phyloP scores from a whole-genome alignment of 2,113 vertebrate genomes.

The Carassius gibelio region DNA sequence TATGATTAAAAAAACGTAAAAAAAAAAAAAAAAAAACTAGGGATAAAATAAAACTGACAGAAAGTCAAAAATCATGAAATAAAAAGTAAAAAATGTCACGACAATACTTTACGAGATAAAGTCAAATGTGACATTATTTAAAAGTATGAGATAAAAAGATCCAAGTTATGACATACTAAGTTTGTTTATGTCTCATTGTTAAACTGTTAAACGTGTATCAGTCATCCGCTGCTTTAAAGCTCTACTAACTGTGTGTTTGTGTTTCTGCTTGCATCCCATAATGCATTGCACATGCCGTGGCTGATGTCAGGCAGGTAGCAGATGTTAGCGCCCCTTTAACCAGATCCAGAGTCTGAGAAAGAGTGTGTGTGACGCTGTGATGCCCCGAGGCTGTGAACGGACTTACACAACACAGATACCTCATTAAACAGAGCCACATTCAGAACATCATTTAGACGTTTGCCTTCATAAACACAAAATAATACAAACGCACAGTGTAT shows the following conservation, averaged over 20 bases:
- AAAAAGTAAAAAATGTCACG: no score
- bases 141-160: background rate
- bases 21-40: no score
- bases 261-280: constrained; percentile 9
- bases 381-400: background rate
- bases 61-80: no score
- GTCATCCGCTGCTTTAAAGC: background rate
- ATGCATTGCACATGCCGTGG: background rate
- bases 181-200: background rate
- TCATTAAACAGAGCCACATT: background rate
- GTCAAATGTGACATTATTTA: background rate
- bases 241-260: background rate
- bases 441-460: background rate
- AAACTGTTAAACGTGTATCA: no score
- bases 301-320: background rate
- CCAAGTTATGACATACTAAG: background rate
- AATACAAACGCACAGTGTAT: background rate
- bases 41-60: no score
- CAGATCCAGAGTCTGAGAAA: background rate
- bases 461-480: background rate
- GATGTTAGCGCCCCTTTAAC: background rate
- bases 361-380: background rate
- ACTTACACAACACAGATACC: constrained; percentile 12
- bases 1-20: no score
- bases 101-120: no score